Evolutionary conservation across 1,140 invertebrate species (phyloP), one percentile per base, ranked within the genome.

Genomic region (Cardiocondyla obscurior): DNA sequence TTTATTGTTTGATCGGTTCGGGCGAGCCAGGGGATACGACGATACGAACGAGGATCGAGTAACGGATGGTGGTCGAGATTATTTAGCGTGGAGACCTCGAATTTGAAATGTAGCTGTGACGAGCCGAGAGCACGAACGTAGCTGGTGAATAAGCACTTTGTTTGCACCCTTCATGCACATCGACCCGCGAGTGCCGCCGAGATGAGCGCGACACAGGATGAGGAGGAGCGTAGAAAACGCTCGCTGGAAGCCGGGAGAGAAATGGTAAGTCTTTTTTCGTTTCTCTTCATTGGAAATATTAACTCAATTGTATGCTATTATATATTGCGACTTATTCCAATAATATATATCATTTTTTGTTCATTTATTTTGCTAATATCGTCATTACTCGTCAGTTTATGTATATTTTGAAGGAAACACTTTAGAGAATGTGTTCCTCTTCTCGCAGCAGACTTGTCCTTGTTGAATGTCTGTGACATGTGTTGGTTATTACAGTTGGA

Each of bases 181-280:
- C 19, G 25, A 51, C n/a, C 7, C 19, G 30, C 14, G 2, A 53
- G 44, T 42, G 70, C 76, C 62, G 51, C 70, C 74, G 46, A 36
- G 57, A 88, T 88, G 82, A 88, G 51, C 22, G 46, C 77, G 44
- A 28, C 51, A 70, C 89, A 90, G 86, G 91, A 92, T 46, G 90
- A 90, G 14, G 90, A 93, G 22, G 90, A 92, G 70, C 84, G 84
- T 25, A 89, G 83, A 65, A 85, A 85, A 85, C 86, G 85, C 58
- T 87, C 91, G 22, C 83, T 90, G 84, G 90, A 92, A 33, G 67
- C 89, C 51, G 86, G 90, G 25, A 90, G 83, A 64, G 90, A 92
- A 86, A 89, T 92, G 88, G 92, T 88, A 86, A 69, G 85, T 28
- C 19, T 57, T 14, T 25, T 3, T 16, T 22, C 8, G 14, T 46